These are phyloP conservation scores for Oeneis ivallda DNA, from an alignment of 2,888 invertebrate genomes.

Conservation along the genomic window DNA sequence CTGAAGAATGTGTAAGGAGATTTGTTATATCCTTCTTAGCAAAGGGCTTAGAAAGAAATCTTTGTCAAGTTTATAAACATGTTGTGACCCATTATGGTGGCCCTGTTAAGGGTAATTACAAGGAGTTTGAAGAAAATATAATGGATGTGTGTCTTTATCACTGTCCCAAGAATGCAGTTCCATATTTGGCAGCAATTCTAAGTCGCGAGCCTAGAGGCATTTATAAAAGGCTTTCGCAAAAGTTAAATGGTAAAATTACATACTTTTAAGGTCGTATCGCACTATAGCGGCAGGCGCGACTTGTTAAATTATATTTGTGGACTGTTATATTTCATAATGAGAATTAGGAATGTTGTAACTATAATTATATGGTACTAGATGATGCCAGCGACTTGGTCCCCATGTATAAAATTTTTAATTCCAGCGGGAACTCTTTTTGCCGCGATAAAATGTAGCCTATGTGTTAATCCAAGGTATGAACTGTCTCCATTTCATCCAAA, in stretches of 20 bases:
- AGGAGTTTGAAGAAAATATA: slow-evolving; percentile 59
- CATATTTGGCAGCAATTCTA: slow-evolving; percentile 52
- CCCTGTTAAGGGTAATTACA: slow-evolving; percentile 51
- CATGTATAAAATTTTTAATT: no score
- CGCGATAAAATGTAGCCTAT: no score
- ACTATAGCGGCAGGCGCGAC: no score
- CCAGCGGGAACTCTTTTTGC: no score
- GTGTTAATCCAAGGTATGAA: no score
- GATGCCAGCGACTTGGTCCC: no score
- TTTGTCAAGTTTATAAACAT: slow-evolving; percentile 62
- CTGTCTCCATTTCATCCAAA: no score
- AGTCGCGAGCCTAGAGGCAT: slow-evolving; percentile 61
- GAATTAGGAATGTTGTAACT: no score
- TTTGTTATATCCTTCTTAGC: slow-evolving; percentile 62
- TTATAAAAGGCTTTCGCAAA: slow-evolving; percentile 50
- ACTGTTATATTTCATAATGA: no score
- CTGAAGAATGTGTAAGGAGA: slow-evolving; percentile 55
- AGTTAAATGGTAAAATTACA: slow-evolving; percentile 45
- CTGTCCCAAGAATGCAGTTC: slow-evolving; percentile 50
- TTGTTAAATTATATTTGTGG: no score
- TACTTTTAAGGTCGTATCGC: no score
- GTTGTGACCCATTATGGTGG: slow-evolving; percentile 51
- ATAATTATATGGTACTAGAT: no score
- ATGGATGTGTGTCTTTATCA: slow-evolving; percentile 62
- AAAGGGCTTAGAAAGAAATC: slow-evolving; percentile 58